Conservation (phyloP, 1,140 invertebrate genomes). For the Ips nitidus region DNA sequence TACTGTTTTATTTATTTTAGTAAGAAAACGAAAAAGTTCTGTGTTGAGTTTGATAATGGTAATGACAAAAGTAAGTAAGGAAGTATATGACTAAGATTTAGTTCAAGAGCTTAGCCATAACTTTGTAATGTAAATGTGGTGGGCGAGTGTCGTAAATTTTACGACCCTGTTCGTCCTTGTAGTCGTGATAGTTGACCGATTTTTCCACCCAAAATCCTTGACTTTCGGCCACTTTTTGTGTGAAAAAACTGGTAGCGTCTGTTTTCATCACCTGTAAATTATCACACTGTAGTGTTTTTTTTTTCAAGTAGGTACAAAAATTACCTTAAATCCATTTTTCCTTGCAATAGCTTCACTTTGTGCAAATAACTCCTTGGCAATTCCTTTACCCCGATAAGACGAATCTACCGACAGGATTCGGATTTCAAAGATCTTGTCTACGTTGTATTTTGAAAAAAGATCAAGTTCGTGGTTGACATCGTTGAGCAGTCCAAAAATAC, state of each 20-base stretch:
- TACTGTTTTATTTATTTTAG: too few relatives aligned
- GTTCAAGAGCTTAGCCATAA: slow-evolving; percentile 57
- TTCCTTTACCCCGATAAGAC: slow-evolving; percentile 66
- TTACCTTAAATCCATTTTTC: slow-evolving; percentile 68
- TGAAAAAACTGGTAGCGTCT: slow-evolving; percentile 76
- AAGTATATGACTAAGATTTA: slow-evolving; percentile 2
- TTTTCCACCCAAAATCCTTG: slow-evolving; percentile 65
- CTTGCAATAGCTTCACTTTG: slow-evolving; percentile 66
- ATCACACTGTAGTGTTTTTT: background rate
- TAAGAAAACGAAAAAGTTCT: too few relatives aligned
- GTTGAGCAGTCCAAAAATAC: slow-evolving; percentile 66
- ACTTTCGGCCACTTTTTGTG: slow-evolving; percentile 70
- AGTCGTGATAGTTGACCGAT: slow-evolving; percentile 67
- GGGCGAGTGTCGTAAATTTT: slow-evolving; percentile 57
- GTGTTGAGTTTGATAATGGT: too few relatives aligned
- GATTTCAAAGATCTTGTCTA: slow-evolving; percentile 76
- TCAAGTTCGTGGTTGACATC: slow-evolving; percentile 63
- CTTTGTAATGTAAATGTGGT: slow-evolving; percentile 65
- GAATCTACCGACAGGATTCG: slow-evolving; percentile 76
- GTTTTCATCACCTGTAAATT: slow-evolving; percentile 67
- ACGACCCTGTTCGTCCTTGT: slow-evolving; percentile 60
- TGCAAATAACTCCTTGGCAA: slow-evolving; percentile 69
- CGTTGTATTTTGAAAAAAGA: slow-evolving; percentile 64
- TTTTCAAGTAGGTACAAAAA: background rate
- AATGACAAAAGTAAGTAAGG: background rate